Evolutionary conservation across 2,113 vertebrate species (phyloP).

Genomic region (Hippocampus guttulatus): DNA sequence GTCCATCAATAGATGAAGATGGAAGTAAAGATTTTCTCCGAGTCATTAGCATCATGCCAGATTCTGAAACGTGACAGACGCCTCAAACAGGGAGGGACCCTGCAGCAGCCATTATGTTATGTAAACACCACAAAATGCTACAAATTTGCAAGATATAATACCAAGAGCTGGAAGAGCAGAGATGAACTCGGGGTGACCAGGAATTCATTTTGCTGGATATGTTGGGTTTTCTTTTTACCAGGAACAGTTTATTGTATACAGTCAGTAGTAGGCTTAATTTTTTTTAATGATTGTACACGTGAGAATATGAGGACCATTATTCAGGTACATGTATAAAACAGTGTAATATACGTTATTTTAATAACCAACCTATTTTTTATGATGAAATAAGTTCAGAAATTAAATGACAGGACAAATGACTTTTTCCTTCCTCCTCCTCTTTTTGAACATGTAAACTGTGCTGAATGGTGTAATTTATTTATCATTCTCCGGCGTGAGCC

Average conservation of each 20-base stretch:
- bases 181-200: slow-evolving; percentile 22
- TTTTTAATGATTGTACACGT: too few species aligned
- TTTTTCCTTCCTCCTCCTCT: not conserved
- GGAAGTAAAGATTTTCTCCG: slow-evolving; percentile 5
- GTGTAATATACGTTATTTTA: too few species aligned
- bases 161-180: slow-evolving; percentile 4
- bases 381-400: too few species aligned
- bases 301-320: too few species aligned
- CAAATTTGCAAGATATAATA: slow-evolving; percentile 33
- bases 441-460: not conserved
- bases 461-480: not conserved
- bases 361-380: too few species aligned
- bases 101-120: slow-evolving; percentile 52
- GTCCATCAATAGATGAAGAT: slow-evolving; percentile 16
- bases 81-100: slow-evolving; percentile 33
- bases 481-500: not conserved
- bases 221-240: not conserved
- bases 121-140: slow-evolving; percentile 47
- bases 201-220: not conserved
- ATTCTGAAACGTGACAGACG: slow-evolving; percentile 58
- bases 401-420: too few species aligned
- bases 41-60: slow-evolving; percentile 47
- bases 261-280: too few species aligned
- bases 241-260: too few species aligned
- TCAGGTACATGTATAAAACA: too few species aligned